Evolutionary conservation across 2,888 invertebrate genomes (phyloP).

Genomic region (Marasmarcha lunaedactyla): DNA sequence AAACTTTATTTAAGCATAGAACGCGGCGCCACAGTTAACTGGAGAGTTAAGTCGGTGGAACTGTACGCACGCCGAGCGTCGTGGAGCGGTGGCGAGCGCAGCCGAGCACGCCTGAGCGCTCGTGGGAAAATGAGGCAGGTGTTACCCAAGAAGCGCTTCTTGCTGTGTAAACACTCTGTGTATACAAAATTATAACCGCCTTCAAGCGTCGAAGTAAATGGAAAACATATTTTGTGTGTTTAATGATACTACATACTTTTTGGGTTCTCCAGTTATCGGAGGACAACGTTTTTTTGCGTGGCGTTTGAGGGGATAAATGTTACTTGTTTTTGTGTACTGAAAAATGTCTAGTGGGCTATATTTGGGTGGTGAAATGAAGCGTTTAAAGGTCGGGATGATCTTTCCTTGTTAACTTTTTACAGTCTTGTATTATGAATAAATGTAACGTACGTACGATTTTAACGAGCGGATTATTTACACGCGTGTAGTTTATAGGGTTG

Average conservation of each 20-base stretch:
- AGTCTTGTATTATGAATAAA: slow-evolving; percentile 19
- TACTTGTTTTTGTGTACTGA: slow-evolving; percentile 41
- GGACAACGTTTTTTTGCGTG: slow-evolving; percentile 51
- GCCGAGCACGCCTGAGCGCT: slow-evolving; percentile 32
- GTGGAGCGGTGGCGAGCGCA: slow-evolving; percentile 21
- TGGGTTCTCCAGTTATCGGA: slow-evolving; percentile 56
- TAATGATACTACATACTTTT: slow-evolving; percentile 67
- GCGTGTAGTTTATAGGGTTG: no score
- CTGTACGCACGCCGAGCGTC: slow-evolving; percentile 30
- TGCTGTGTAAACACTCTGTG: slow-evolving; percentile 67
- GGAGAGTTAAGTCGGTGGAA: slow-evolving; percentile 35
- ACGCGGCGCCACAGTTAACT: no score
- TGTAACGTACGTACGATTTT: no score
- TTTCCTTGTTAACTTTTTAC: slow-evolving; percentile 22
- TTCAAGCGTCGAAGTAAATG: slow-evolving; percentile 65
- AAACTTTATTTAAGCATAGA: no score
- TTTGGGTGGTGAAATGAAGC: slow-evolving; percentile 44
- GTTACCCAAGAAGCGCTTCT: slow-evolving; percentile 65
- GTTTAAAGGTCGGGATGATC: slow-evolving; percentile 36
- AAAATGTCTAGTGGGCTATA: slow-evolving; percentile 47
- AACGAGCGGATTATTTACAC: no score
- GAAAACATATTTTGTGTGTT: slow-evolving; percentile 70
- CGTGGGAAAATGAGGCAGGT: slow-evolving; percentile 69
- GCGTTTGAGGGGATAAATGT: slow-evolving; percentile 31
- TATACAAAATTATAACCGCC: slow-evolving; percentile 69